Percentiles rank a stretch among this genome's conserved stretches.
Conservation (phyloP, 2,113 vertebrate species). For the Pterocles burchelli region DNA sequence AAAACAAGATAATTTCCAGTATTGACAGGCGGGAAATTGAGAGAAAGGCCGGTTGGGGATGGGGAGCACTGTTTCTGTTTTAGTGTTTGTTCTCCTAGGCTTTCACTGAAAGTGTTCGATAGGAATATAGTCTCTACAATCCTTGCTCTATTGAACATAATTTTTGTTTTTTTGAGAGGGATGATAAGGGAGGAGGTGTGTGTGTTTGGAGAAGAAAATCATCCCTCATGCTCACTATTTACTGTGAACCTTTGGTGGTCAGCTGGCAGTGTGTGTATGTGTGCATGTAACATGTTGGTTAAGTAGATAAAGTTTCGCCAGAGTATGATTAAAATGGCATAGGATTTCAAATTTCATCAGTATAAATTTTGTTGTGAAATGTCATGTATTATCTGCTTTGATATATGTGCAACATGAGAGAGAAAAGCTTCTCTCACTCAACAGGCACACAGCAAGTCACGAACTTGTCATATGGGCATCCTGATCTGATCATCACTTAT, state of each 20-base stretch:
- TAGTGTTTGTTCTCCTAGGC: not conserved
- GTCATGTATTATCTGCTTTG: not conserved
- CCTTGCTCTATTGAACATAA: not conserved
- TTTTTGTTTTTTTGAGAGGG: not conserved
- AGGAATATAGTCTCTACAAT: not conserved
- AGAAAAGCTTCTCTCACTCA: not conserved
- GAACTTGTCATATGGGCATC: not conserved
- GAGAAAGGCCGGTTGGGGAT: accelerated
- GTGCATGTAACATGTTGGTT: not conserved
- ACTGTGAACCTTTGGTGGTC: not conserved
- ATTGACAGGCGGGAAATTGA: not conserved
- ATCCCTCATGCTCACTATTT: not conserved
- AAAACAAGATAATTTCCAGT: not conserved
- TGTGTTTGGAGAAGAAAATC: not conserved
- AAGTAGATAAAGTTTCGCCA: not conserved
- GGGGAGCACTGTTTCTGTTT: not conserved
- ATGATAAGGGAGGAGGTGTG: not conserved
- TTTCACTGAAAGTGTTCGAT: not conserved
- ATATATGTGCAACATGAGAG: not conserved
- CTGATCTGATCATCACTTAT: not conserved
- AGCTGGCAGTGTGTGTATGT: not conserved
- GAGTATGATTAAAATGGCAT: not conserved
- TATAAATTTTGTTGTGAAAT: not conserved
- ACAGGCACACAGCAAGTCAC: not conserved
- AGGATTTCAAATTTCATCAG: not conserved